These are phyloP conservation scores for Cyclophora punctaria DNA, from an alignment of 2,888 invertebrate species.

Conservation along the genomic window DNA sequence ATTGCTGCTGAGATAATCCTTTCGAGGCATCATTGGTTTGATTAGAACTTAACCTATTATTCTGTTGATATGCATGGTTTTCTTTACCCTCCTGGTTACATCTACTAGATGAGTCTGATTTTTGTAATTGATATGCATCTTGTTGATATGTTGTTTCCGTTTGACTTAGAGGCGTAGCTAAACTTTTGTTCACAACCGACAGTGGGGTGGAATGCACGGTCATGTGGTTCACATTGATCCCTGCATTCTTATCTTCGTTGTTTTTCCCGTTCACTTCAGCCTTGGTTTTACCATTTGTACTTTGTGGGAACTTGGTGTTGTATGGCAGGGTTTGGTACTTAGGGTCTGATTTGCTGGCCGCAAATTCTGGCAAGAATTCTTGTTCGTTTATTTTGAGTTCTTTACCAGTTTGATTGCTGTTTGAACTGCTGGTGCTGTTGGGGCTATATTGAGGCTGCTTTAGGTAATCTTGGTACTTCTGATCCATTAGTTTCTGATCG, in stretches of 20 bases:
- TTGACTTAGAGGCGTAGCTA: slow-evolving; percentile 78
- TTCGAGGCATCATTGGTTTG: slow-evolving; percentile 56
- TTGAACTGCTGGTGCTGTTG: slow-evolving; percentile 69
- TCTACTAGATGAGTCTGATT: slow-evolving; percentile 68
- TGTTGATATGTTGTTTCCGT: slow-evolving; percentile 71
- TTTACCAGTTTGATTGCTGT: slow-evolving; percentile 66
- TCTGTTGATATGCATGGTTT: slow-evolving; percentile 73
- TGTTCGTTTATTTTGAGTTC: slow-evolving; percentile 69
- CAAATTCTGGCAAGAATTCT: slow-evolving; percentile 79
- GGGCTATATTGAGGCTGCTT: slow-evolving; percentile 75
- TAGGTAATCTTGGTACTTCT: slow-evolving; percentile 68
- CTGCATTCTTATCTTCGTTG: slow-evolving; percentile 57
- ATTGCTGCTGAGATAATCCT: slow-evolving; percentile 41
- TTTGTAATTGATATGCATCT: slow-evolving; percentile 72
- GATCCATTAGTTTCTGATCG: slow-evolving; percentile 64
- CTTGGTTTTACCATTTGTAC: slow-evolving; percentile 58
- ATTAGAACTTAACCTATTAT: slow-evolving; percentile 62
- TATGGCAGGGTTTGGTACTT: slow-evolving; percentile 95
- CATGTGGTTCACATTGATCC: slow-evolving; percentile 67
- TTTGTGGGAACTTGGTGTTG: slow-evolving; percentile 88
- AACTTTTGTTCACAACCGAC: slow-evolving; percentile 77
- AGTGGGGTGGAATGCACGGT: slow-evolving; percentile 72
- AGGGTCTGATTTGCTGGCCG: slow-evolving; percentile 88
- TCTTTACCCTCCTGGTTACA: slow-evolving; percentile 73
- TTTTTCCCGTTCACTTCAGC: slow-evolving; percentile 54